Base-by-base conservation (phyloP, 2,888 invertebrate genomes). In the Eubasilissa splendida region DNA sequence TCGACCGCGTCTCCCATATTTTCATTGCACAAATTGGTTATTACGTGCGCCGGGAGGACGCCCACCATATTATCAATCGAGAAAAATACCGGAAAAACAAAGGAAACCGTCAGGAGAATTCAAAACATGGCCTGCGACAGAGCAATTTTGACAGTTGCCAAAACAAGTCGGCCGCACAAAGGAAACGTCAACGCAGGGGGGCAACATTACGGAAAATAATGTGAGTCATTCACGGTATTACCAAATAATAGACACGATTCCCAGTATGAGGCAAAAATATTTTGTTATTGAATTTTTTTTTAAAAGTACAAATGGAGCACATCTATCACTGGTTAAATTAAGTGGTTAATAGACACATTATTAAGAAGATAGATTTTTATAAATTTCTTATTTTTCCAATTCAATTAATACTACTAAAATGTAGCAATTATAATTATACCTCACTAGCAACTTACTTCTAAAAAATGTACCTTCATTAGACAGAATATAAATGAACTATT, bases 61-160 rank as follows among this genome's bases (percentile, higher is more conserved):
- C 81, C 81, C 76, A 81, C 81, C 81, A 81, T 74, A 53, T 59
- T 63, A 22, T 52, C 22, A 76, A n/a, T 12, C 8, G 53, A 42
- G 73, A 73, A 73, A 68, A 73, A 8, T 65, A 58, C 73, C 73
- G 73, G 73, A 42, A 73, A 73, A 73, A 54, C 54, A 73, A 73
- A 73, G n/a, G 56, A 56, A 42, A 52, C 10, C 31, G 50, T 14
- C 54, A 54, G 14, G 8, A 54, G 53, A 60, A 33, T 75, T 66
- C 66, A 70, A 77, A 77, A 66, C 68, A 70, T 58, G 54, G 10
- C 65, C 42, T 14, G n/a, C 33, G 58, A 56, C 22, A 42, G 54
- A 11, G 22, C n/a, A n/a, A 58, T n/a, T 77, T 70, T 77, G 68
- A 66, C 77, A 77, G 68, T 31, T 77, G 77, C 77, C 68, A 68